These are phyloP conservation scores for Thera obeliscata DNA, from an alignment of 2,888 invertebrate genomes.

Conservation along the genomic window DNA sequence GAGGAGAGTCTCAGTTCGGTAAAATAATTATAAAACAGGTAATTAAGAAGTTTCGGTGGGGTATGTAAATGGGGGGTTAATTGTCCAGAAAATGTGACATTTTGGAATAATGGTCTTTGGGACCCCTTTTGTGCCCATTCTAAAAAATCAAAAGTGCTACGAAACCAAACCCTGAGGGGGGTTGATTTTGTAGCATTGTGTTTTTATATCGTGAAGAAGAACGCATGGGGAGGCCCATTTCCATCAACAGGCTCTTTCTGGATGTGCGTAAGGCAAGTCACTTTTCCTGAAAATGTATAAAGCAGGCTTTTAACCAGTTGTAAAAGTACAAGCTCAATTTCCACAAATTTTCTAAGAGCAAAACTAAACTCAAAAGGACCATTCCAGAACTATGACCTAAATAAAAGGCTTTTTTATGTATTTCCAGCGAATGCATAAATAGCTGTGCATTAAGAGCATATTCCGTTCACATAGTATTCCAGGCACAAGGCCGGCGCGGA, in stretches of 20 bases:
- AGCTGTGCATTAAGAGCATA: constrained; percentile 10
- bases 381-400: neutral
- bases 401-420: neutral
- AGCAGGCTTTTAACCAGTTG: too few species aligned
- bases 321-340: too few species aligned
- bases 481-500: constrained; percentile 24
- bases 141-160: neutral
- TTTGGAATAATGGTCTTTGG: constrained; percentile 33
- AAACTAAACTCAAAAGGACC: neutral
- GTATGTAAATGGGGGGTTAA: constrained; percentile 66
- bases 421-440: constrained; percentile 6
- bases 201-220: too few species aligned
- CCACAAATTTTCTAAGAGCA: too few species aligned
- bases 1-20: constrained; percentile 57
- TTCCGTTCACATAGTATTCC: constrained; percentile 25
- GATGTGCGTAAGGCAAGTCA: too few species aligned
- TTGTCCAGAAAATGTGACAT: constrained; percentile 57
- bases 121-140: neutral
- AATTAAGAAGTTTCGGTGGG: constrained; percentile 72
- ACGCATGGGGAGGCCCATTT: too few species aligned
- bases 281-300: too few species aligned
- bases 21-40: constrained; percentile 77
- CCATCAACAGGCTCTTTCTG: too few species aligned
- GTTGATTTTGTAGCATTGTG: too few species aligned
- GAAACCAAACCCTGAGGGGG: too few species aligned